Evolutionary conservation across 2,797 vertebrate species (phyloP).

Genomic region (Eulemur mongoz): DNA sequence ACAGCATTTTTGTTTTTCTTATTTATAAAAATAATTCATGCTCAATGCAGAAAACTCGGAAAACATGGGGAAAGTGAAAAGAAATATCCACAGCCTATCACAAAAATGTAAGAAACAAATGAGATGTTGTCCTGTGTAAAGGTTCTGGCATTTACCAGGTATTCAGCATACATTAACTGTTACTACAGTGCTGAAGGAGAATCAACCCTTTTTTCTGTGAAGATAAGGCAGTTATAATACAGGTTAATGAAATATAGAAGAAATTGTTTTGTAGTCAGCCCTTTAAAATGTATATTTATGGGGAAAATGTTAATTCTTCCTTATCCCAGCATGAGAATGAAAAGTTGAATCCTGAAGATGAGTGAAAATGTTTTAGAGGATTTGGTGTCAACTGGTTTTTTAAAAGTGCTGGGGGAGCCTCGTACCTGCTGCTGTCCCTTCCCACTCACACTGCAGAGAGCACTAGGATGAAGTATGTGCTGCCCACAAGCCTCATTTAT

Average conservation of each 20-base stretch:
- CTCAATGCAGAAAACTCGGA: neutral
- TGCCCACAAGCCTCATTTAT: neutral
- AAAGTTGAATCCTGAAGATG: neutral
- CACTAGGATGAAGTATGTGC: neutral
- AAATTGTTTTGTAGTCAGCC: neutral
- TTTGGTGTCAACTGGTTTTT: neutral
- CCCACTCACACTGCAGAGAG: neutral
- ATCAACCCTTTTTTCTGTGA: neutral
- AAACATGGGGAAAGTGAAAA: neutral
- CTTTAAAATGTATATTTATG: neutral
- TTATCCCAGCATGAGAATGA: neutral
- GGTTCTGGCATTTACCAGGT: neutral
- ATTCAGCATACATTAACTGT: too few species aligned
- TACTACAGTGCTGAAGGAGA: neutral
- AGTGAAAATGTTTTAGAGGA: neutral
- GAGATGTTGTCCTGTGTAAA: neutral
- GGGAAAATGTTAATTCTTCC: neutral
- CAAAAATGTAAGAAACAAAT: neutral
- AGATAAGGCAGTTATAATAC: neutral
- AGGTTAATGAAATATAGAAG: neutral
- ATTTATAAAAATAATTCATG: neutral
- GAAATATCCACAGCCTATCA: neutral
- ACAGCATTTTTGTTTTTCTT: neutral
- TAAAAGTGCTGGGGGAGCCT: conserved; percentile 67
- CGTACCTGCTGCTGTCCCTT: neutral